phyloP scores from a whole-genome alignment of 2,113 vertebrate species.

The Ardeotis arabs region DNA sequence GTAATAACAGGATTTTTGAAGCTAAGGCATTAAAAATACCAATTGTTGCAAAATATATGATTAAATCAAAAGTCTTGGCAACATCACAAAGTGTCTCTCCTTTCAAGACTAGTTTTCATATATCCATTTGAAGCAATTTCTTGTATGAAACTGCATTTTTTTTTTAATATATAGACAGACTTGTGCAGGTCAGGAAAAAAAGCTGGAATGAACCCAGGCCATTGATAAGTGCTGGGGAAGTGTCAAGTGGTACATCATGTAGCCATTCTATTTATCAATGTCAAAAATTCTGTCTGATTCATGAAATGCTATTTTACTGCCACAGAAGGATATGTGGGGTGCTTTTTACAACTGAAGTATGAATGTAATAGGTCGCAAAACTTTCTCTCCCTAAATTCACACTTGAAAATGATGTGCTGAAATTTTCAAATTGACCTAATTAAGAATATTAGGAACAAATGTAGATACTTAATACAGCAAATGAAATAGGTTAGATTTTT shows the following conservation, averaged over 20 bases:
- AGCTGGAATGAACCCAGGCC: not conserved
- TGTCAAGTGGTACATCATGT: not conserved
- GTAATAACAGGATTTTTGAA: slow-evolving; percentile 33
- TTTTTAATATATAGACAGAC: not conserved
- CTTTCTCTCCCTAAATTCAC: slow-evolving; percentile 16
- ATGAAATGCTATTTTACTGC: not conserved
- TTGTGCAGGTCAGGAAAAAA: not conserved
- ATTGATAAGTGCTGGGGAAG: not conserved
- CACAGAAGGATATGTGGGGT: not conserved
- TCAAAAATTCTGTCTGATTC: not conserved
- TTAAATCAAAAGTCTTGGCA: not conserved
- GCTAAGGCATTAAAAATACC: not conserved
- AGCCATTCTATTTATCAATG: not conserved
- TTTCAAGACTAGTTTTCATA: not conserved
- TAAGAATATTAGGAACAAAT: slow-evolving; percentile 39
- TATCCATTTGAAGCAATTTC: not conserved
- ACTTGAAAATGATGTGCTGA: slow-evolving; percentile 45
- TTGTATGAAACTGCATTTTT: not conserved
- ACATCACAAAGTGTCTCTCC: not conserved
- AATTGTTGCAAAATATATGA: not conserved
- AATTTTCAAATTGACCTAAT: slow-evolving; percentile 49
- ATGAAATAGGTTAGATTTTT: not conserved
- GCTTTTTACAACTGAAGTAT: not conserved
- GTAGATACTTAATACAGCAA: not conserved
- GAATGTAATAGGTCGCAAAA: slow-evolving; percentile 35